phyloP scores from a whole-genome alignment of 2,797 vertebrate species.

The Eupleurogrammus muticus region DNA sequence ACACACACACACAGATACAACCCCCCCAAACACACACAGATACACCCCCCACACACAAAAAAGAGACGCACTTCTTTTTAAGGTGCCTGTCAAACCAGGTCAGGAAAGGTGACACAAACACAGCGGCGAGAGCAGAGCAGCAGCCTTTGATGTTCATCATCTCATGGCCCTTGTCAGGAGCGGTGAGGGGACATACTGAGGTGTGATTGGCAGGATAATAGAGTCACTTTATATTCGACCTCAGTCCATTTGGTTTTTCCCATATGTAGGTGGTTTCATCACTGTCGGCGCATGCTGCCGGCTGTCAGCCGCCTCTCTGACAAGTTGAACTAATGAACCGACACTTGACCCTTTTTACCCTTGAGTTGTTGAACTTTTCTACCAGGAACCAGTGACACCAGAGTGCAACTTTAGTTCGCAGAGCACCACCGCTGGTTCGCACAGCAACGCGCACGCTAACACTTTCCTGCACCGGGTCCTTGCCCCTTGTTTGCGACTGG shows the following conservation, averaged over 20 bases:
- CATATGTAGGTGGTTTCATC: constrained; percentile 41
- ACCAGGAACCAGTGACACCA: constrained; percentile 40
- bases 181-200: constrained; percentile 16
- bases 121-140: constrained; percentile 4
- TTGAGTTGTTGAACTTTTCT: constrained; percentile 61
- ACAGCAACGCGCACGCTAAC: constrained; percentile 6
- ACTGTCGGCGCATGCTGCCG: constrained; percentile 13
- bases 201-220: constrained; percentile 62
- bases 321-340: constrained; percentile 57
- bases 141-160: constrained; percentile 36
- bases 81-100: constrained; percentile 27
- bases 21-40: not conserved
- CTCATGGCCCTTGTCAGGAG: constrained; percentile 38
- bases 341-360: constrained; percentile 61
- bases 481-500: constrained; percentile 40
- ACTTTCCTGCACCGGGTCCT: constrained; percentile 12
- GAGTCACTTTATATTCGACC: constrained; percentile 54
- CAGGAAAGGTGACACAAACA: constrained; percentile 24
- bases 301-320: constrained; percentile 56
- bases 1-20: constrained; percentile 4
- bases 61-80: constrained; percentile 6
- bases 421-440: constrained; percentile 14
- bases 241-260: constrained; percentile 29
- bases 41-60: no score
- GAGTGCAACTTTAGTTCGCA: constrained; percentile 44